These are phyloP conservation scores for Fregata magnificens DNA, from an alignment of 2,113 vertebrate genomes.

Conservation along the genomic window DNA sequence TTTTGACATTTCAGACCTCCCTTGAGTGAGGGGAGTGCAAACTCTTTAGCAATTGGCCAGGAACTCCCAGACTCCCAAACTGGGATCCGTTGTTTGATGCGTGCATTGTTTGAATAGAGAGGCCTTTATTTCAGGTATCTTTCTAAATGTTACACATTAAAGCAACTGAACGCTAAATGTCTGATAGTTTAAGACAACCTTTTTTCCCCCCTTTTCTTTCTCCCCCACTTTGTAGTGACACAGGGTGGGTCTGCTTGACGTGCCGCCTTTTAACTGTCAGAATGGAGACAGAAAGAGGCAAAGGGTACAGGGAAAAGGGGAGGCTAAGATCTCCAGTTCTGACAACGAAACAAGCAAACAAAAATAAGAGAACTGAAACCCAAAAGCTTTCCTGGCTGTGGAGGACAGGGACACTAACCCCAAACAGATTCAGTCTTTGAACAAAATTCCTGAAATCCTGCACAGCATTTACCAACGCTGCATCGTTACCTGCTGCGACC, in stretches of 20 bases:
- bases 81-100: neutral
- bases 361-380: neutral
- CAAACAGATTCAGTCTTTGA: neutral
- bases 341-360: neutral
- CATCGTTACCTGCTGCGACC: neutral
- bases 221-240: neutral
- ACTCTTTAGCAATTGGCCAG: neutral
- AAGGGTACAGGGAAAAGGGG: neutral
- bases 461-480: neutral
- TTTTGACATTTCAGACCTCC: conserved; percentile 64
- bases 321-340: neutral
- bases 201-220: neutral
- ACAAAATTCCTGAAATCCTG: neutral
- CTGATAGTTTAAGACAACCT: neutral
- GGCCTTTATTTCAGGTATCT: neutral
- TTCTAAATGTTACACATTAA: neutral
- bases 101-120: neutral
- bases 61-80: conserved; percentile 7
- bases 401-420: neutral
- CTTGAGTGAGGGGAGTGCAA: neutral
- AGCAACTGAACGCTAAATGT: neutral
- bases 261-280: neutral
- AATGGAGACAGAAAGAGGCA: neutral
- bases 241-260: neutral
- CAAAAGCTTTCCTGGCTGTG: neutral